Conservation (phyloP, 2,113 vertebrate species). For the Cyphomyrus plagiostoma region DNA sequence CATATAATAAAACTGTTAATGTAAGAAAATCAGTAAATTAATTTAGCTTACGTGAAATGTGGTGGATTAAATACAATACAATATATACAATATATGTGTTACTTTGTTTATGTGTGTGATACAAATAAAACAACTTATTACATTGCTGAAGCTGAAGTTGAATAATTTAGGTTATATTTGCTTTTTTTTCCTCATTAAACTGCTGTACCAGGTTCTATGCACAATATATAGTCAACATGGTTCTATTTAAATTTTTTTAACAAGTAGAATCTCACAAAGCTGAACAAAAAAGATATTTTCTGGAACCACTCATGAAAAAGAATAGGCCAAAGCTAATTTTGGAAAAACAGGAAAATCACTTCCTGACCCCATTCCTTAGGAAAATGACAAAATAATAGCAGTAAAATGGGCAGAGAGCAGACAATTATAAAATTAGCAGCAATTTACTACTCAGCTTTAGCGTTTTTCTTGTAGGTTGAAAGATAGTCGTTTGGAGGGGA, state of each 20-base stretch:
- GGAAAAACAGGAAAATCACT: conserved; percentile 1
- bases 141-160: neutral
- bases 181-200: neutral
- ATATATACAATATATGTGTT: neutral
- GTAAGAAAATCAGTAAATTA: neutral
- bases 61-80: too few species aligned
- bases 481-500: neutral
- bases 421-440: conserved; percentile 11
- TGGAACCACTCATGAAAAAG: neutral
- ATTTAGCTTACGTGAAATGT: neutral
- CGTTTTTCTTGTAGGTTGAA: neutral
- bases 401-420: neutral
- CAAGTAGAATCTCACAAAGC: neutral
- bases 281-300: neutral
- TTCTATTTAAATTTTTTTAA: neutral
- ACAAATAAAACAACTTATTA: neutral
- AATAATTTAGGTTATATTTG: neutral
- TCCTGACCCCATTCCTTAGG: conserved; percentile 6
- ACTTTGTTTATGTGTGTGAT: neutral
- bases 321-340: neutral
- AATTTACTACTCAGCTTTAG: neutral
- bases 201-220: neutral
- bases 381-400: neutral
- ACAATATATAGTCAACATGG: neutral
- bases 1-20: neutral